Percentiles rank a stretch among this genome's conserved stretches.
phyloP scores from a whole-genome alignment of 1,140 invertebrate species.

The Danaus plexippus region DNA sequence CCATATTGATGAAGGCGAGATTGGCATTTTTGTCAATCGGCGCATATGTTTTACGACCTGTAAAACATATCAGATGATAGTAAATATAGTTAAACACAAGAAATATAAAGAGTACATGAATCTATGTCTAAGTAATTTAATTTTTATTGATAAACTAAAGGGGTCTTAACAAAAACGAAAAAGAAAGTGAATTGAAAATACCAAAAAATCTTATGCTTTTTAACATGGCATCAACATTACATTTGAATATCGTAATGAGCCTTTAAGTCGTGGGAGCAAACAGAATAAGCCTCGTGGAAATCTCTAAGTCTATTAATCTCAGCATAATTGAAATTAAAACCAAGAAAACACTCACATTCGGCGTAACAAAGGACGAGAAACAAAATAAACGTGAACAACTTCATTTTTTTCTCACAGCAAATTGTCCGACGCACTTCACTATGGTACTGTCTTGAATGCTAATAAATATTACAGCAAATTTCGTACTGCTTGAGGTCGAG shows the following conservation, averaged over 20 bases:
- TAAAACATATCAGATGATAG: conserved; percentile 16
- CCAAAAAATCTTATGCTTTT: too few relatives aligned
- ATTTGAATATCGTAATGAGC: too few relatives aligned
- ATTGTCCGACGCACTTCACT: conserved; percentile 12
- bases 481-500: conserved; percentile 17
- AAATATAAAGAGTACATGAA: neutral
- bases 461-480: conserved; percentile 12
- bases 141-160: too few relatives aligned
- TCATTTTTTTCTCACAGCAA: conserved; percentile 34
- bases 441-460: conserved; percentile 2
- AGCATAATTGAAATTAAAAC: conserved; percentile 5
- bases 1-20: conserved; percentile 64
- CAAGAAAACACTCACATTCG: conserved; percentile 50
- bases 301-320: conserved; percentile 12
- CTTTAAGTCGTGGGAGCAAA: too few relatives aligned
- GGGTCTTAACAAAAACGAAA: too few relatives aligned
- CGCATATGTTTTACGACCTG: conserved; percentile 48
- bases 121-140: too few relatives aligned
- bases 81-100: conserved; percentile 8
- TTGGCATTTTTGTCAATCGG: conserved; percentile 63
- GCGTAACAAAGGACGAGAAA: conserved; percentile 38
- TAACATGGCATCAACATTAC: too few relatives aligned
- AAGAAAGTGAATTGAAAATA: too few relatives aligned
- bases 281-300: conserved; percentile 16
- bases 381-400: conserved; percentile 35